Percentiles rank a stretch among this genome's conserved stretches.
Conservation (phyloP, 2,797 vertebrate genomes). For the Gymnocypris eckloni region DNA sequence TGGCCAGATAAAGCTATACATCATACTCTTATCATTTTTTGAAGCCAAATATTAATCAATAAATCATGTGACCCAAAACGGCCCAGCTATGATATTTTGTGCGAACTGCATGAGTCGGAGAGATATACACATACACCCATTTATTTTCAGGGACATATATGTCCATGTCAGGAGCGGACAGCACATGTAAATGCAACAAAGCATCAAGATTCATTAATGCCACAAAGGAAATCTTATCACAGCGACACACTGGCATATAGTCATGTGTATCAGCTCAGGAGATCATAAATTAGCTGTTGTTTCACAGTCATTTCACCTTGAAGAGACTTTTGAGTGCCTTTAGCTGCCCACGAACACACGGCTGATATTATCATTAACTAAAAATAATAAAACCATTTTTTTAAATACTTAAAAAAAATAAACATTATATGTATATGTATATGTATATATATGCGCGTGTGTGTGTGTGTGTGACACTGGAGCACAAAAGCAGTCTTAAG, state of each 20-base stretch:
- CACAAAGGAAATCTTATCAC: conserved; percentile 41
- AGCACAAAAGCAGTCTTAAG: too few species aligned
- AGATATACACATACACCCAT: conserved; percentile 19
- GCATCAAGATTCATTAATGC: conserved; percentile 52
- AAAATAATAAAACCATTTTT: neutral
- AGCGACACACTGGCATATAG: neutral
- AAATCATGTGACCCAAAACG: conserved; percentile 70
- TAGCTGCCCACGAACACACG: neutral
- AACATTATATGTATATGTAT: neutral
- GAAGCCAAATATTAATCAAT: conserved; percentile 90
- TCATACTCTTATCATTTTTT: conserved; percentile 85
- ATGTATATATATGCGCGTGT: too few species aligned
- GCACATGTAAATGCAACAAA: conserved; percentile 45
- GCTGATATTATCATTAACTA: neutral
- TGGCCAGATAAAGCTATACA: conserved; percentile 85
- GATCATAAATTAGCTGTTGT: conserved; percentile 28
- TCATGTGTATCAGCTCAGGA: conserved; percentile 22
- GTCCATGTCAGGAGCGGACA: neutral
- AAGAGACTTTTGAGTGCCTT: neutral
- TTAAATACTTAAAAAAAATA: too few species aligned
- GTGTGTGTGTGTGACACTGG: too few species aligned
- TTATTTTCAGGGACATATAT: neutral
- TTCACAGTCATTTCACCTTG: conserved; percentile 40
- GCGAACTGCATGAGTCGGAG: conserved; percentile 7
- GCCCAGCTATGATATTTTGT: conserved; percentile 17